Evolutionary conservation across 2,113 vertebrate species (phyloP).

Genomic region (Paratilapia polleni): DNA sequence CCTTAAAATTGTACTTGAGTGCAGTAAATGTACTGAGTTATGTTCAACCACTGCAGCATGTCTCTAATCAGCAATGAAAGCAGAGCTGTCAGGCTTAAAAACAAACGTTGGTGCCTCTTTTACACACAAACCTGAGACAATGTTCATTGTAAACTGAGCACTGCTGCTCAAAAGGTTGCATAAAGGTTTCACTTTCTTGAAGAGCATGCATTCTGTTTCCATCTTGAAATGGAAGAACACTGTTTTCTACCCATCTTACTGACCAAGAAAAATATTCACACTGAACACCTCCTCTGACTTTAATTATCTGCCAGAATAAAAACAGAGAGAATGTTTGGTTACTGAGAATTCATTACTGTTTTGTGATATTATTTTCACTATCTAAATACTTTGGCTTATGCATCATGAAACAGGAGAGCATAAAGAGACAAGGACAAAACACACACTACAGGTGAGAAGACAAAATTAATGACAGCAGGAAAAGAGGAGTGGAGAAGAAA

Average conservation of each 20-base stretch:
- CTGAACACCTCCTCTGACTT: not conserved
- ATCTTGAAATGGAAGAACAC: not conserved
- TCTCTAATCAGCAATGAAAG: not conserved
- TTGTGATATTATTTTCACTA: not conserved
- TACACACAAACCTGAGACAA: too few relatives aligned
- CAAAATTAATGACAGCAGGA: too few relatives aligned
- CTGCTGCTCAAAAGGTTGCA: too few relatives aligned
- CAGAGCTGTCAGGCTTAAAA: rapidly evolving
- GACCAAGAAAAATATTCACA: not conserved
- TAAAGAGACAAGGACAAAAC: too few relatives aligned
- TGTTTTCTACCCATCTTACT: not conserved
- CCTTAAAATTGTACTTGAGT: not conserved
- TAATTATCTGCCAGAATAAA: not conserved
- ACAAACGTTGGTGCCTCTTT: not conserved
- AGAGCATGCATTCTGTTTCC: not conserved
- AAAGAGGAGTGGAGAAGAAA: too few relatives aligned
- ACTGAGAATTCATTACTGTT: not conserved
- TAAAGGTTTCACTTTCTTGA: not conserved
- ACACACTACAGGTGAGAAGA: too few relatives aligned
- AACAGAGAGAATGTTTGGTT: rapidly evolving
- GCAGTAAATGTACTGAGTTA: not conserved
- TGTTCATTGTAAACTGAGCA: too few relatives aligned
- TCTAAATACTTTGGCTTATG: too few relatives aligned
- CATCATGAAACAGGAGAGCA: too few relatives aligned
- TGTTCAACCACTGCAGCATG: rapidly evolving